Conservation (phyloP, 2,888 invertebrate genomes). For the Ophraella communa region DNA sequence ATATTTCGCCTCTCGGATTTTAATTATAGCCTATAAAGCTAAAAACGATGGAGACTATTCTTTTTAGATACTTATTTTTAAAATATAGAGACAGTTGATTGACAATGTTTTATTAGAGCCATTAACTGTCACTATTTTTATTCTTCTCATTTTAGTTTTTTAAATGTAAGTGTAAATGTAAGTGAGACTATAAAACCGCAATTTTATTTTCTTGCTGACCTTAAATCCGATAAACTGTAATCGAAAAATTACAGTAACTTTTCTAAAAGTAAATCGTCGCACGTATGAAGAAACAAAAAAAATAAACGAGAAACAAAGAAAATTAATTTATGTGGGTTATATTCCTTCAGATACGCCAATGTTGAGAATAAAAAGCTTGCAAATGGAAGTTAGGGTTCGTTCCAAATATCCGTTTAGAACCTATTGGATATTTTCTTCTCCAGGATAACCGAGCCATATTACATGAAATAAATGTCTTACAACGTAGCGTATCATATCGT, state of each 20-base stretch:
- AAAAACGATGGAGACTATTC: too few relatives aligned
- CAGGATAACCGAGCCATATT: slow-evolving; percentile 15
- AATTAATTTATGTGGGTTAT: neutral
- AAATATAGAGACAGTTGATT: too few relatives aligned
- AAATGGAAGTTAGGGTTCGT: slow-evolving; percentile 23
- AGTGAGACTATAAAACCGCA: neutral
- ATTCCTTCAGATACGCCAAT: slow-evolving; percentile 1
- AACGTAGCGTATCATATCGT: slow-evolving; percentile 19
- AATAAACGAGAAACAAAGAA: neutral
- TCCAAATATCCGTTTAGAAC: slow-evolving; percentile 24
- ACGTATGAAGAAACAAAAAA: neutral
- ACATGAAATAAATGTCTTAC: slow-evolving; percentile 18
- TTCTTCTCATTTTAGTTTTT: neutral
- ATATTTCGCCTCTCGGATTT: neutral
- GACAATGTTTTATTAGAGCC: neutral
- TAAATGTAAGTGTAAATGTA: neutral
- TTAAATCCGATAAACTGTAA: neutral
- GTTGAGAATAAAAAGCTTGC: slow-evolving; percentile 18
- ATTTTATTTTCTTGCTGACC: neutral
- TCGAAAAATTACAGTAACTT: neutral
- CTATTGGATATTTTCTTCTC: slow-evolving; percentile 21
- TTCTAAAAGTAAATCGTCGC: neutral
- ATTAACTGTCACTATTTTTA: neutral
- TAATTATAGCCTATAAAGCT: neutral
- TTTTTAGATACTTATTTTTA: too few relatives aligned